Conservation (phyloP, 2,888 invertebrate genomes). For the Conchocele bisecta region DNA sequence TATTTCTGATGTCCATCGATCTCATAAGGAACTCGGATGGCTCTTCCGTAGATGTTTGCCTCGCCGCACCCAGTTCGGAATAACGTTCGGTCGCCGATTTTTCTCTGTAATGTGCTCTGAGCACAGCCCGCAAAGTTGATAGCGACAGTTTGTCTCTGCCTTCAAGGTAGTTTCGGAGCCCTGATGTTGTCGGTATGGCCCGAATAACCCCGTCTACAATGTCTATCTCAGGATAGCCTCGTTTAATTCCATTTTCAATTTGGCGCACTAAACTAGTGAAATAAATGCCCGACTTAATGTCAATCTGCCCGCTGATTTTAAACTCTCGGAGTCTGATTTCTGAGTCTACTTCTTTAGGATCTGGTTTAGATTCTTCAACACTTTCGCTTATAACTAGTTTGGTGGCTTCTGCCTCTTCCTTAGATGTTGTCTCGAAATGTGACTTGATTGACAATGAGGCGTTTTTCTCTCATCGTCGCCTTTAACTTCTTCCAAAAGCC, state of each 20-base stretch:
- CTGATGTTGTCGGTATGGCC: slow-evolving; percentile 4
- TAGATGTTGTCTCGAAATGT: too few relatives aligned
- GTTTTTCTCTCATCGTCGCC: neutral
- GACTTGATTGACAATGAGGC: too few relatives aligned
- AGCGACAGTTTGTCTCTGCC: neutral
- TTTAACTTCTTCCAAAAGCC: slow-evolving; percentile 2
- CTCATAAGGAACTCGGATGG: slow-evolving; percentile 16
- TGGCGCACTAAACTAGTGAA: neutral
- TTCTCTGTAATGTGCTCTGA: slow-evolving; percentile 22
- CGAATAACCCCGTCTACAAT: neutral
- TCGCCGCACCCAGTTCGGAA: slow-evolving; percentile 13
- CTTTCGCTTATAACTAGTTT: too few relatives aligned
- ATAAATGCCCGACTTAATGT: neutral
- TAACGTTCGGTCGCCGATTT: slow-evolving; percentile 25
- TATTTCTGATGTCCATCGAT: slow-evolving; percentile 15
- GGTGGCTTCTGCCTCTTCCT: too few relatives aligned
- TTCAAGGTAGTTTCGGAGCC: neutral
- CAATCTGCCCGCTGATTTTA: slow-evolving; percentile 3
- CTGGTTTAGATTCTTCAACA: too few relatives aligned
- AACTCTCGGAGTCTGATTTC: too few relatives aligned
- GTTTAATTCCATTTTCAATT: neutral
- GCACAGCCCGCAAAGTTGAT: neutral
- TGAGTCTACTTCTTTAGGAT: too few relatives aligned
- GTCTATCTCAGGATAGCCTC: slow-evolving; percentile 1
- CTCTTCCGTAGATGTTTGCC: slow-evolving; percentile 9